phyloP scores from a whole-genome alignment of 64 coral and sea anemone species.

The Montipora sp. region DNA sequence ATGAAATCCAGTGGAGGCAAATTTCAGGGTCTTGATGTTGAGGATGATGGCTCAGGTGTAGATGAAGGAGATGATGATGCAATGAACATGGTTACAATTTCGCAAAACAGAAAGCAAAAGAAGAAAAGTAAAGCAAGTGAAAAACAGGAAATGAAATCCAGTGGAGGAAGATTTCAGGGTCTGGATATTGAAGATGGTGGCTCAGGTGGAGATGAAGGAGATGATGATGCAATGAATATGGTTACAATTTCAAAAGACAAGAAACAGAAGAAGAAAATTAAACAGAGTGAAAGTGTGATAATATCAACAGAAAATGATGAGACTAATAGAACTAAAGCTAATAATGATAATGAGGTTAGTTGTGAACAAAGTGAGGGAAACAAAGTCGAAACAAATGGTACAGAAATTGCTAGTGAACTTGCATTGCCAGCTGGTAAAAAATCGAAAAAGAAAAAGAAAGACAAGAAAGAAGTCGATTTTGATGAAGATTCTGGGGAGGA shows the following conservation, averaged over 20 bases:
- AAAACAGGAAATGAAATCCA: not conserved
- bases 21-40: conserved; percentile 65
- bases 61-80: conserved; percentile 24
- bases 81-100: not conserved
- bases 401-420: conserved; percentile 31
- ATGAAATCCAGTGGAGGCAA: conserved; percentile 21
- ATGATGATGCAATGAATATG: conserved; percentile 1
- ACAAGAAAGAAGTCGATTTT: conserved; percentile 88
- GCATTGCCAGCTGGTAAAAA: conserved; percentile 57
- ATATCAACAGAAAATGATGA: conserved; percentile 22
- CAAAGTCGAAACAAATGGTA: conserved; percentile 38
- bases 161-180: conserved; percentile 59
- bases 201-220: not conserved
- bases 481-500: conserved; percentile 61
- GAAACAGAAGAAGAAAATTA: conserved; percentile 14
- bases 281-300: conserved; percentile 8
- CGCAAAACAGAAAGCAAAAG: conserved; percentile 44
- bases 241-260: conserved; percentile 17
- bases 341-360: conserved; percentile 5
- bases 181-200: conserved; percentile 65
- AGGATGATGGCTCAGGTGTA: conserved; percentile 42
- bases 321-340: conserved; percentile 10
- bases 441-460: conserved; percentile 87
- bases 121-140: conserved; percentile 16
- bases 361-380: conserved; percentile 39